phyloP scores from a whole-genome alignment of 2,888 invertebrate genomes.

The Oscheius sp. region DNA sequence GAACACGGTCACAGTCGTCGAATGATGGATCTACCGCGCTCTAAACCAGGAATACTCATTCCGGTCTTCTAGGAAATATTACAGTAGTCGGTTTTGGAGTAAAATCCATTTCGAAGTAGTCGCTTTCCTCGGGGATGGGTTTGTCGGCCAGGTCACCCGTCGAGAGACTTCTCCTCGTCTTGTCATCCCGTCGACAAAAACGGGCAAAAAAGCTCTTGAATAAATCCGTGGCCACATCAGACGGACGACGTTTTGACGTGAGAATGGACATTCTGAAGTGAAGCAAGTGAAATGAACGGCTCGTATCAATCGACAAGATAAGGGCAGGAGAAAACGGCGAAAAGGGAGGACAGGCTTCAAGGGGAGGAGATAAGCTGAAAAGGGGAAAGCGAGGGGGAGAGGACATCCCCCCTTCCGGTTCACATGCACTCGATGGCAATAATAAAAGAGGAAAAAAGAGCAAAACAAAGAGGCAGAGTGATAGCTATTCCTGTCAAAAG shows the following conservation, averaged over 20 bases:
- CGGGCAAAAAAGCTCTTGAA: constrained; percentile 25
- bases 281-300: background rate
- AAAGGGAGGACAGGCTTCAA: background rate
- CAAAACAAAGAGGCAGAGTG: background rate
- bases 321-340: background rate
- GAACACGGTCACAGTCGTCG: constrained; percentile 55
- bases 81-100: constrained; percentile 41
- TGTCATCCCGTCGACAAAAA: constrained; percentile 18
- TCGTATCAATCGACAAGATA: background rate
- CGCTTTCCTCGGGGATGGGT: constrained; percentile 26
- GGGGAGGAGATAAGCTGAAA: background rate
- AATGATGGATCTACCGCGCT: constrained; percentile 45
- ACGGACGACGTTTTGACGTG: constrained; percentile 27
- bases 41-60: background rate
- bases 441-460: background rate
- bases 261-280: constrained; percentile 26
- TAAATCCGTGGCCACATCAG: constrained; percentile 30
- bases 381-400: constrained; percentile 1
- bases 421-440: background rate
- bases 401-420: too few relatives aligned
- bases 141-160: constrained; percentile 46
- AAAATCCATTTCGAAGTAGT: constrained; percentile 50
- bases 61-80: background rate
- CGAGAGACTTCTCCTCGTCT: constrained; percentile 43
- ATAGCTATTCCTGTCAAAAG: background rate